phyloP scores from a whole-genome alignment of 2,888 invertebrate species.

The Leptothorax acervorum region DNA sequence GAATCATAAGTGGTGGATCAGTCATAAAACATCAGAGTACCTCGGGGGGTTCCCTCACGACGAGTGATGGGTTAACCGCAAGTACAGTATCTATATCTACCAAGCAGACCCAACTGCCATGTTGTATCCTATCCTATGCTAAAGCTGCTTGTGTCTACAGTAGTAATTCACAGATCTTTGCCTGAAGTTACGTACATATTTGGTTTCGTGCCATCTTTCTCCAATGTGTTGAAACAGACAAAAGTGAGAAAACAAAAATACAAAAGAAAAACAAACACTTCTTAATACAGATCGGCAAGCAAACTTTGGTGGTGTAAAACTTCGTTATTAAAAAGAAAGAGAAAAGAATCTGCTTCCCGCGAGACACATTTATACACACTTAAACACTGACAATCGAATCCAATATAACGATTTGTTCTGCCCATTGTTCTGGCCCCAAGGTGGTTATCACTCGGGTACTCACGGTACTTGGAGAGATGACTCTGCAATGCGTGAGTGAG shows the following conservation, averaged over 20 bases:
- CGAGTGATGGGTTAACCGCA: slow-evolving; percentile 52
- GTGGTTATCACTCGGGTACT: slow-evolving; percentile 24
- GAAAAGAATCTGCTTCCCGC: not conserved
- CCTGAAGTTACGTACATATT: slow-evolving; percentile 7
- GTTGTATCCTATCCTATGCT: not conserved
- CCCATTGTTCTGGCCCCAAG: not conserved
- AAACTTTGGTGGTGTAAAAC: not conserved
- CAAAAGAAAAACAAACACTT: not conserved
- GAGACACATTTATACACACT: not conserved
- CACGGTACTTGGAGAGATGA: slow-evolving; percentile 30
- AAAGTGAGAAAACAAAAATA: not conserved
- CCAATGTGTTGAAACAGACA: not conserved
- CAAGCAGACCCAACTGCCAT: slow-evolving; percentile 33
- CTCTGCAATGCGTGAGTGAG: slow-evolving; percentile 49
- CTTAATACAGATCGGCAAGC: not conserved
- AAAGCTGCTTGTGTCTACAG: slow-evolving; percentile 31
- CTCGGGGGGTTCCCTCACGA: slow-evolving; percentile 17
- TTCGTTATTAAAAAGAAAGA: not conserved
- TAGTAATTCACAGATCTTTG: slow-evolving; percentile 33
- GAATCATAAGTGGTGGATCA: slow-evolving; percentile 51
- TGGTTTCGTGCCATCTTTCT: not conserved
- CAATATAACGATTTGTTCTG: slow-evolving; percentile 32
- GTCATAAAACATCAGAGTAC: slow-evolving; percentile 48
- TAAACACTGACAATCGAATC: slow-evolving; percentile 22
- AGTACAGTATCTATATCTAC: slow-evolving; percentile 41